Evolutionary conservation across 2,888 invertebrate genomes (phyloP), one percentile per base, ranked within the genome.

Genomic region (Apotomis capreana): DNA sequence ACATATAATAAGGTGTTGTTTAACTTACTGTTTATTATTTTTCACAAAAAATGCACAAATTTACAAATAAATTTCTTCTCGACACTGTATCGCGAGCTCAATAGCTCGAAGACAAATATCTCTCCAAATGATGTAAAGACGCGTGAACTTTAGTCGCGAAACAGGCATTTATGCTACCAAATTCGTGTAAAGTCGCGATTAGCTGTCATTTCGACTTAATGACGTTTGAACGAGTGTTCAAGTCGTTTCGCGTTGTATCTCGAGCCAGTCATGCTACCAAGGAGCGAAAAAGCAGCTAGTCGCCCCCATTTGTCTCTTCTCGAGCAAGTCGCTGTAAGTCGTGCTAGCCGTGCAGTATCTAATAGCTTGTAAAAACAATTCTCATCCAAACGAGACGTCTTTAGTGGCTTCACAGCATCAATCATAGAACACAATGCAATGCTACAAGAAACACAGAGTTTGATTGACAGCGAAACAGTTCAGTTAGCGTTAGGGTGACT

Each of bases 391-490:
- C 49, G 4, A 13, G 51, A 68, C 44, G 44, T 12, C 5, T 51
- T 10, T 10, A 52, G 15, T 4, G 40, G 4, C 51, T 63, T 46
- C 70, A 26, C 57, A 62, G 15, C 69, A 63, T 69, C 51, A 58
- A 49, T 63, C 69, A 40, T 36, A 4, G 26, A 46, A 58, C 46
- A 65, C 60, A 70, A 60, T 60, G 54, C 9, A 44, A 13, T 9
- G 13, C 13, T 15, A 2, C 46, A 65, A 60, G 70, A 65, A 70
- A 60, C 46, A 15, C 6, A 9, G 5, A 0, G 15, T 60, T 52
- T 65, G 70, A 70, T 70, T 70, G 70, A 70, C 70, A 60, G 51
- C 54, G 51, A 37, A 59, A 70, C 4, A 15, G 70, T 65, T 64
- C 59, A 60, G 58, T 65, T 37, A 37, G 36, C 8, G 37, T 0